phyloP scores from a whole-genome alignment of 1,140 invertebrate genomes.

The Solenopsis fugax region DNA sequence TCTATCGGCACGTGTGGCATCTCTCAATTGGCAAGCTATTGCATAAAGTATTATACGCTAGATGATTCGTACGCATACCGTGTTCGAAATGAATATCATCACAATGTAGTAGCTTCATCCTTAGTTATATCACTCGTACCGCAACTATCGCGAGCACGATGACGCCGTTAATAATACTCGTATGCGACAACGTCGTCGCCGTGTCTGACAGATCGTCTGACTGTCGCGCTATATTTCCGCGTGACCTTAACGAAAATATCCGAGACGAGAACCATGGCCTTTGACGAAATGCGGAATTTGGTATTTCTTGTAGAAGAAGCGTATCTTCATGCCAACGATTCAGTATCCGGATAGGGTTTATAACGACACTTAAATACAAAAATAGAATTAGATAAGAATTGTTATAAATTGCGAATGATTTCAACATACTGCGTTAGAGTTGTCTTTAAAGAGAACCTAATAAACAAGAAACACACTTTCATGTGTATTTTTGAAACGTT shows the following conservation, averaged over 20 bases:
- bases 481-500: too few relatives aligned
- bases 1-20: neutral
- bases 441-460: too few relatives aligned
- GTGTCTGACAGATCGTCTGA: slow-evolving; percentile 70
- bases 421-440: neutral
- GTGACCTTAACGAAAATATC: slow-evolving; percentile 65
- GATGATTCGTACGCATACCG: neutral
- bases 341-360: neutral
- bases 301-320: slow-evolving; percentile 1
- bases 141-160: neutral
- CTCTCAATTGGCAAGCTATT: neutral
- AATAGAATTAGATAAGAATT: neutral
- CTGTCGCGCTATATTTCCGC: slow-evolving; percentile 18
- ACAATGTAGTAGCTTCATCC: slow-evolving; percentile 17
- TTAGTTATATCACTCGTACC: slow-evolving; percentile 10
- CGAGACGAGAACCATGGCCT: slow-evolving; percentile 27
- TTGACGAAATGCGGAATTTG: slow-evolving; percentile 56
- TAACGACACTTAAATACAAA: too few relatives aligned
- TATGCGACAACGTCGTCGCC: slow-evolving; percentile 38
- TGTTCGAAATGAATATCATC: neutral
- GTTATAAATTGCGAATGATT: slow-evolving; percentile 6
- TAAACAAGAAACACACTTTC: too few relatives aligned
- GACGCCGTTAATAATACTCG: slow-evolving; percentile 54
- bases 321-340: neutral
- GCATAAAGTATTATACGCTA: neutral